Evolutionary conservation across 2,797 vertebrate species (phyloP).

Genomic region (Anableps anableps): DNA sequence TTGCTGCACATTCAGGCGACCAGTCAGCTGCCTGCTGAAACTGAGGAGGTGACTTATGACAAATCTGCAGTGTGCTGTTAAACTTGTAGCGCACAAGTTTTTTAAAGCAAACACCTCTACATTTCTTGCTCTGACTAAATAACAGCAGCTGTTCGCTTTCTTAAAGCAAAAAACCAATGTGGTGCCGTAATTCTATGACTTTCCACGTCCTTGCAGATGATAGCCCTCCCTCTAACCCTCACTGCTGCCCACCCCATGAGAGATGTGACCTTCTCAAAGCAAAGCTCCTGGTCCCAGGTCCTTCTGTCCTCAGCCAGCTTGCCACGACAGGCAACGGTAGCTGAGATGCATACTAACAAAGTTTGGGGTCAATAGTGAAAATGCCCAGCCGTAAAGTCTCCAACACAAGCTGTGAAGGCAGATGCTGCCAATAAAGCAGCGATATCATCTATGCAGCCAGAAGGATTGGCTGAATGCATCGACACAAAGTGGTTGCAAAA

Average conservation of each 20-base stretch:
- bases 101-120: constrained; percentile 6
- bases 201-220: constrained; percentile 54
- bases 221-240: constrained; percentile 28
- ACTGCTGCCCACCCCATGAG: constrained; percentile 39
- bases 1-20: constrained; percentile 24
- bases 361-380: constrained; percentile 46
- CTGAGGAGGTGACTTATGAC: constrained; percentile 35
- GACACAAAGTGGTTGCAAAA: constrained; percentile 22
- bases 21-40: constrained; percentile 48
- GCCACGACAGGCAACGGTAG: constrained; percentile 48
- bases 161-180: constrained; percentile 25
- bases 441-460: neutral
- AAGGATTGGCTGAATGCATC: neutral
- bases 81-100: constrained; percentile 1
- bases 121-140: constrained; percentile 6
- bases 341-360: constrained; percentile 61
- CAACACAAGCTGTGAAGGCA: constrained; percentile 10
- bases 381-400: constrained; percentile 17
- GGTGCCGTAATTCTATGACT: constrained; percentile 18
- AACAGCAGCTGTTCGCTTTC: constrained; percentile 7
- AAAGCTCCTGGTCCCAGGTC: constrained; percentile 58
- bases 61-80: constrained; percentile 30
- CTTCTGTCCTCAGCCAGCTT: constrained; percentile 53
- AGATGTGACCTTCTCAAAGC: constrained; percentile 71
- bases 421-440: constrained; percentile 13